A percentile compares a stretch with the other conserved stretches of the same genome.
These are phyloP conservation scores for Encarsia formosa DNA, from an alignment of 2,888 invertebrate species.

Conservation along the genomic window DNA sequence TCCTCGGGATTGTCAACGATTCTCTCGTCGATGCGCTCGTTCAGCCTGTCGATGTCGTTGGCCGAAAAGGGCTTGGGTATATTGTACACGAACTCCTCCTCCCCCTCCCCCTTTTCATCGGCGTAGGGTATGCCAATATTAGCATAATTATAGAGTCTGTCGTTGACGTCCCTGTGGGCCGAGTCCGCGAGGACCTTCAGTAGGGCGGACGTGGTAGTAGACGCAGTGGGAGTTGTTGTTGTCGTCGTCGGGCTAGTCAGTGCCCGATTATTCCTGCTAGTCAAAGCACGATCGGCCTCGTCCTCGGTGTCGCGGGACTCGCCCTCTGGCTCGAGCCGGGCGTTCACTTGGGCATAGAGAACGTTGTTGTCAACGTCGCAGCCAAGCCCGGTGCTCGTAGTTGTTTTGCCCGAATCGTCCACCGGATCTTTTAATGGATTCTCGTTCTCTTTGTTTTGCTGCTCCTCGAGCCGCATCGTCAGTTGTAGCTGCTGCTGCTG, in stretches of 20 bases:
- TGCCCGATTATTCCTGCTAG: constrained; percentile 26
- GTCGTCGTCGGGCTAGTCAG: neutral
- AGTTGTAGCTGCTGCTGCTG: constrained; percentile 31
- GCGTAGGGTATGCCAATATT: constrained; percentile 31
- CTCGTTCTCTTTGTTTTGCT: constrained; percentile 68
- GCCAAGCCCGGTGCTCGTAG: constrained; percentile 22
- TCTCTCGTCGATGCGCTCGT: constrained; percentile 51
- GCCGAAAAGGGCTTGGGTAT: constrained; percentile 39
- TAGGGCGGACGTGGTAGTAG: constrained; percentile 4
- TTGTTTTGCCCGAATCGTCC: constrained; percentile 6
- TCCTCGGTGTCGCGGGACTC: constrained; percentile 48
- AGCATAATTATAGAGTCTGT: constrained; percentile 31
- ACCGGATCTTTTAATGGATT: constrained; percentile 24
- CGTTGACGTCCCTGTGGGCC: constrained; percentile 17
- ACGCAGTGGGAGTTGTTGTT: constrained; percentile 17
- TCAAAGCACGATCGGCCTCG: constrained; percentile 40
- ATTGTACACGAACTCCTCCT: constrained; percentile 40
- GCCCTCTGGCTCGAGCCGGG: constrained; percentile 45
- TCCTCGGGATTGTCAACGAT: constrained; percentile 55
- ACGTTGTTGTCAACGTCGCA: constrained; percentile 36
- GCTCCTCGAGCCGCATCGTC: constrained; percentile 55
- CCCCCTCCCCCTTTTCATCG: constrained; percentile 38
- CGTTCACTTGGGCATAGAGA: constrained; percentile 45
- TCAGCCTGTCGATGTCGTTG: constrained; percentile 33
- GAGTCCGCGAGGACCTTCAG: constrained; percentile 16